Evolutionary conservation across 2,888 invertebrate genomes (phyloP).

Genomic region (Amblyjoppa proteus): DNA sequence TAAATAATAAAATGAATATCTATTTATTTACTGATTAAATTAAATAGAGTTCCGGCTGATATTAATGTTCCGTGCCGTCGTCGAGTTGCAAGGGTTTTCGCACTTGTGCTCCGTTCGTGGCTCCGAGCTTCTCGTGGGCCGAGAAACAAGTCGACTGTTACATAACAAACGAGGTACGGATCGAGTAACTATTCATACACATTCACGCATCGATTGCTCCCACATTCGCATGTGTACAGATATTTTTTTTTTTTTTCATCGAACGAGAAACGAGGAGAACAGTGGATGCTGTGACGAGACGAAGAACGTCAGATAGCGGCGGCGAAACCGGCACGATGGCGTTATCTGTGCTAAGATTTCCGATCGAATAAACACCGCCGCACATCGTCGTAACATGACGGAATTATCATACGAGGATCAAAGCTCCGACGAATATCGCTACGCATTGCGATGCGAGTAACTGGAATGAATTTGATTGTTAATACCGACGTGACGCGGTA

Average conservation of each 20-base stretch:
- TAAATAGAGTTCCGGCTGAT: not conserved
- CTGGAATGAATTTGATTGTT: not conserved
- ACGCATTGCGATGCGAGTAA: not conserved
- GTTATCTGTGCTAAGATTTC: not conserved
- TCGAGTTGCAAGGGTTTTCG: not conserved
- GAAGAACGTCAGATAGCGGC: not conserved
- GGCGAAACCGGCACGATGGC: not conserved
- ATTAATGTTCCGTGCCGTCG: not conserved
- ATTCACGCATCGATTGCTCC: not conserved
- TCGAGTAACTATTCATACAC: not conserved
- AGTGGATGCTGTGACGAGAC: conserved; percentile 8
- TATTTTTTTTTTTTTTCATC: not conserved
- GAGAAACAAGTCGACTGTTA: conserved; percentile 1
- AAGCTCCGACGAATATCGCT: not conserved
- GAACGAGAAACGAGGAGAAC: not conserved
- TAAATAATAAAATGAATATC: not conserved
- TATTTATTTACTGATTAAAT: not conserved
- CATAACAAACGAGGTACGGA: conserved; percentile 4
- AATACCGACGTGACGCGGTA: not conserved
- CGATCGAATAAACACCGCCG: not conserved
- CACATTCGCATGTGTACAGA: no score
- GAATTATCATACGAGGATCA: not conserved
- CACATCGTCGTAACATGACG: not conserved
- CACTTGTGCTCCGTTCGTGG: not conserved
- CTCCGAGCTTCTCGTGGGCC: not conserved